Conservation (phyloP, 2,888 invertebrate genomes). For the Psylliodes chrysocephalus region DNA sequence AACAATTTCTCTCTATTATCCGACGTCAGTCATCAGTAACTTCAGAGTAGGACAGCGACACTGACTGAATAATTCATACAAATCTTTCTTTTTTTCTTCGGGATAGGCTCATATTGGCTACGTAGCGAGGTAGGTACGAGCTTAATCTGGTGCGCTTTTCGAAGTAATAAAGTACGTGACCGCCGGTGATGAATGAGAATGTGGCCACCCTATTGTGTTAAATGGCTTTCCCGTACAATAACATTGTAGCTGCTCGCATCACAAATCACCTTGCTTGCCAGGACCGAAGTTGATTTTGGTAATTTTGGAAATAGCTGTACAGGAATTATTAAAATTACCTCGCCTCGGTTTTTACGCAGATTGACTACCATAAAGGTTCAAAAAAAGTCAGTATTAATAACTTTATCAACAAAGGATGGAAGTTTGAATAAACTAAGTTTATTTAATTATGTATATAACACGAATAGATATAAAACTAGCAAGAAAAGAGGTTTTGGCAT, state of each 20-base stretch:
- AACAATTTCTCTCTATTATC: too few species aligned
- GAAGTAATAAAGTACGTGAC: constrained; percentile 30
- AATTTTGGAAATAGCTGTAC: too few species aligned
- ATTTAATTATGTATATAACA: too few species aligned
- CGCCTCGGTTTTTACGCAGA: too few species aligned
- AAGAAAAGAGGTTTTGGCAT: too few species aligned
- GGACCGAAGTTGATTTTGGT: constrained; percentile 3
- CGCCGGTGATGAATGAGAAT: constrained; percentile 43
- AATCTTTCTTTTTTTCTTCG: constrained; percentile 5
- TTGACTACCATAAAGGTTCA: too few species aligned
- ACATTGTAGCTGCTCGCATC: constrained; percentile 39
- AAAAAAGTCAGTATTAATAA: too few species aligned
- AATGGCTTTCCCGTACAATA: constrained; percentile 40
- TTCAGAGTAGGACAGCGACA: background rate
- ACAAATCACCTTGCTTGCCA: constrained; percentile 46
- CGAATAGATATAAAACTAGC: too few species aligned
- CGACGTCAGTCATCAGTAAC: too few species aligned
- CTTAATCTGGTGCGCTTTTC: constrained; percentile 24
- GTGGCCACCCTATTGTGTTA: constrained; percentile 40
- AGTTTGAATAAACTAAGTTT: too few species aligned
- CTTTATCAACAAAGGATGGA: too few species aligned
- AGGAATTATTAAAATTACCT: too few species aligned
- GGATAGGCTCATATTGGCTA: constrained; percentile 7
- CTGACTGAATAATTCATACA: constrained; percentile 11
- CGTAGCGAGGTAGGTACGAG: background rate